A percentile compares a stretch with the other conserved stretches of the same genome.
Evolutionary conservation across 2,888 invertebrate genomes (phyloP).

Genomic region (Agrilus biguttatus): DNA sequence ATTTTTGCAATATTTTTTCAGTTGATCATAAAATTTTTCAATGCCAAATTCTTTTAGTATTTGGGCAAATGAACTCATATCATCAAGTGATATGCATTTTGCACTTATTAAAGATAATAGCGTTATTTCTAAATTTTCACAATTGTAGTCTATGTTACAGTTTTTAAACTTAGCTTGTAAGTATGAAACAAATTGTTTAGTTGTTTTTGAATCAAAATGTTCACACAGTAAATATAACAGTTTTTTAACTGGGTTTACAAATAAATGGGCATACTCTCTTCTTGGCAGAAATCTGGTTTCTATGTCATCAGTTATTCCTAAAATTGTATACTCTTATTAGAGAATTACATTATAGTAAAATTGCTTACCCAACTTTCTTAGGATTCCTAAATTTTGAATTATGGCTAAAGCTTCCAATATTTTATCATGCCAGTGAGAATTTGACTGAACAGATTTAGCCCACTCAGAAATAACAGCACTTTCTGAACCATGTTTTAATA

Average conservation of each 20-base stretch:
- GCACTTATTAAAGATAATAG: conserved; percentile 21
- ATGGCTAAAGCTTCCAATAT: conserved; percentile 39
- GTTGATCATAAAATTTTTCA: conserved; percentile 11
- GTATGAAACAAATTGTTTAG: conserved; percentile 12
- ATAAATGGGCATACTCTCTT: conserved; percentile 15
- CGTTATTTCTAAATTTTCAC: conserved; percentile 20
- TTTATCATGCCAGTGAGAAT: conserved; percentile 29
- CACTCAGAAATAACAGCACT: conserved; percentile 19
- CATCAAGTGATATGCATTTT: conserved; percentile 14
- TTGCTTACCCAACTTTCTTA: conserved; percentile 28
- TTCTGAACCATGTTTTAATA: conserved; percentile 10
- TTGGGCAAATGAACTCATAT: conserved; percentile 15
- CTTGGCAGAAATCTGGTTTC: conserved; percentile 14
- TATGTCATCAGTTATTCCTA: conserved; percentile 14
- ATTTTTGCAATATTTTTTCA: conserved; percentile 2
- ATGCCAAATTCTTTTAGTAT: conserved; percentile 19
- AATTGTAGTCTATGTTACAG: too few relatives aligned
- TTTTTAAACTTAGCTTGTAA: neutral
- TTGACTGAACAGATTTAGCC: conserved; percentile 14
- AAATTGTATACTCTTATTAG: conserved; percentile 2
- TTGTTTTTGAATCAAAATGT: conserved; percentile 20
- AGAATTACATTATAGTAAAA: conserved; percentile 8
- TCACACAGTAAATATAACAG: conserved; percentile 33
- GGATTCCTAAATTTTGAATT: conserved; percentile 29
- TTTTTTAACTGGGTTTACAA: conserved; percentile 32